Base-by-base conservation (phyloP, 1,140 invertebrate genomes). In the Laodelphax striatellus region DNA sequence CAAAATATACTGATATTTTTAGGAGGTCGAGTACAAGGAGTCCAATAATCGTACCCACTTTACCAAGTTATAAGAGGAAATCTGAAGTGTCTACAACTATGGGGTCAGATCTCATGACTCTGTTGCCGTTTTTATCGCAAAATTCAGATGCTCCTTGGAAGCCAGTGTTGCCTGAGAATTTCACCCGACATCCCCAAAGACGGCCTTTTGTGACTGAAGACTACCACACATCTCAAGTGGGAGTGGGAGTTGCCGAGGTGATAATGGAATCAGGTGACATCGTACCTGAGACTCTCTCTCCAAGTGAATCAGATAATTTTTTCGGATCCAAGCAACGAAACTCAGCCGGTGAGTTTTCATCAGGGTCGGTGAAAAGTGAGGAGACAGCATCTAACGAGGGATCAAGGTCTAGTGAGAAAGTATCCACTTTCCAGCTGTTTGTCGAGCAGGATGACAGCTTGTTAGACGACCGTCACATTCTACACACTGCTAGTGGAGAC, bases 211-310 rank as follows among this genome's bases (percentile, higher is more conserved):
- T 42, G 19, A 55, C 56, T n/a, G 58, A 57, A 28, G 52, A 55
- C 13, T 58, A 61, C 16, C 56, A 58, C 38, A 59, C 58, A 34
- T 46, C 52, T 5, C 34, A 38, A 38, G 52, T 52, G 43, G 64
- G 64, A 3, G 44, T 65, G 0, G 65, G 65, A 16, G 63, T 64
- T 50, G 65, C 59, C 10, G 65, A 66, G 64, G 62, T 64, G 5
- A 57, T 66, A 2, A 19, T 60, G 11, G 64, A 65, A n/a, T 43
- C 57, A 21, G 52, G 44, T 17, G 59, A 60, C 17, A 38, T 31
- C n/a, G 22, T 38, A 11, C 17, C 54, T 16, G 38, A 28, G 38
- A 22, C 24, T 22, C 31, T 22, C 52, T 2, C 31, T 21, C 5
- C 16, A n/a, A 19, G 31, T 8, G 34, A 38, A 38, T 38, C 34